Evolutionary conservation across 2,888 invertebrate species (phyloP), one percentile per base, ranked within the genome.

Genomic region (Allolobophora icterica): DNA sequence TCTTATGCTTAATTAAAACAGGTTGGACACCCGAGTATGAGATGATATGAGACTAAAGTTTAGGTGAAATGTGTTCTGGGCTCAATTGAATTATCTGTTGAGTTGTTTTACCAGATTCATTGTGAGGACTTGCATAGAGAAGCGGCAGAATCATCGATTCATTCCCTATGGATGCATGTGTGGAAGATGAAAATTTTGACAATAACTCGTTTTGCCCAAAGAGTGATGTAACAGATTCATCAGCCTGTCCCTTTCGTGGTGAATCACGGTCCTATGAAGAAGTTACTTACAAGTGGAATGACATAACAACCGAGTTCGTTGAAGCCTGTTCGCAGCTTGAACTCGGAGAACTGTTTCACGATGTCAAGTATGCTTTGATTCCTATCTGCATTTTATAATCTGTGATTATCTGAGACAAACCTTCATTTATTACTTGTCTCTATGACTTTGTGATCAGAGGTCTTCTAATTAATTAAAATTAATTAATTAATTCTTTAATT

Each of bases 301-400:
- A 95, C 92, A 93, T 95, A 83, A 95, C 95, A 35, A 91, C 93
- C 11, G 94, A 95, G 87, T 95, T 95, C 92, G 93, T 94, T 45
- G 91, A 93, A 33, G 94, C 95, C 1, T 93, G 94, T 87, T 91
- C 92, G 33, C 98, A 98, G 94, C 96, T 99, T 92, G 96, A 97
- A 94, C 96, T 99, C 90, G 99, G 99, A 5, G 98, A 99, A 95
- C 96, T 99, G 58, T 96, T 98, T 17, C 98, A 99, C 94, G 98
- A 99, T 96, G 35, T 98, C 97, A 96, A 98, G 98, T 6, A 93
- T 52, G 92, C 71, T n/a, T 71, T n/a, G 71, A 71, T 71, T 30
- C 11, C n/a, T 71, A 71, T 71, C n/a, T 71, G n/a, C 11, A 6
- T 71, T 71, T 71, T 71, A 11, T n/a, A 13, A 71, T 71, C 71